Conservation (phyloP, 2,113 vertebrate species). For the Vimba vimba region DNA sequence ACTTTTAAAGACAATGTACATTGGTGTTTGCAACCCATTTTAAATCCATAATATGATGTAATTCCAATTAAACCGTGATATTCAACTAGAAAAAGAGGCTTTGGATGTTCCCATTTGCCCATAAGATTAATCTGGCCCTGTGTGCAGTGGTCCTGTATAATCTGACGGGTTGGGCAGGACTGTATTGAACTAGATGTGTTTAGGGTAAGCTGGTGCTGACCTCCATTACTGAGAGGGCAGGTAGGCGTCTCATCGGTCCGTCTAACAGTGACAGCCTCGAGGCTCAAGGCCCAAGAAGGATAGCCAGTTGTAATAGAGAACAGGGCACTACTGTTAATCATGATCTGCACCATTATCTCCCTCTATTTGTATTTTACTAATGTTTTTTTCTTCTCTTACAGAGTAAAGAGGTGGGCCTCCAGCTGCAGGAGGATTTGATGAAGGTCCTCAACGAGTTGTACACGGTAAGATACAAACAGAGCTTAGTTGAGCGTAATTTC, state of each 20-base stretch:
- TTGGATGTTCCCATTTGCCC: background rate
- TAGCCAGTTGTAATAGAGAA: conserved; percentile 1
- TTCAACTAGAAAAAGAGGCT: background rate
- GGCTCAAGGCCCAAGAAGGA: conserved; percentile 1
- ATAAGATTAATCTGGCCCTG: background rate
- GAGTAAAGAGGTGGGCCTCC: conserved; percentile 97
- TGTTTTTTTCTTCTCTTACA: conserved; percentile 68
- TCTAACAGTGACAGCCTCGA: conserved; percentile 14
- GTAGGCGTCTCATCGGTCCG: conserved; percentile 8
- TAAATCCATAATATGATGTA: background rate
- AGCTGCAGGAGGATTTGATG: conserved; percentile 97
- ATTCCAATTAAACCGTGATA: background rate
- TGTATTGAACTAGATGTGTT: conserved; percentile 19
- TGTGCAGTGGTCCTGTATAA: background rate
- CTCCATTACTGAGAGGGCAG: conserved; percentile 43
- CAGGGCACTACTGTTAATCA: conserved; percentile 20
- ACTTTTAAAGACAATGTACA: background rate
- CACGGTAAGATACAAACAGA: conserved; percentile 80
- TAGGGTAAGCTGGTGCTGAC: conserved; percentile 9
- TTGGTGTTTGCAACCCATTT: background rate
- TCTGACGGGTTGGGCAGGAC: background rate
- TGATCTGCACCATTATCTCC: background rate
- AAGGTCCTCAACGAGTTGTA: conserved; percentile 97
- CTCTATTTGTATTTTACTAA: background rate
- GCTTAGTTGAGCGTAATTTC: background rate